A percentile compares a stretch with the other conserved stretches of the same genome.
These are phyloP conservation scores for Orbicella faveolata DNA, from an alignment of 64 coral and sea anemone species.

Conservation along the genomic window DNA sequence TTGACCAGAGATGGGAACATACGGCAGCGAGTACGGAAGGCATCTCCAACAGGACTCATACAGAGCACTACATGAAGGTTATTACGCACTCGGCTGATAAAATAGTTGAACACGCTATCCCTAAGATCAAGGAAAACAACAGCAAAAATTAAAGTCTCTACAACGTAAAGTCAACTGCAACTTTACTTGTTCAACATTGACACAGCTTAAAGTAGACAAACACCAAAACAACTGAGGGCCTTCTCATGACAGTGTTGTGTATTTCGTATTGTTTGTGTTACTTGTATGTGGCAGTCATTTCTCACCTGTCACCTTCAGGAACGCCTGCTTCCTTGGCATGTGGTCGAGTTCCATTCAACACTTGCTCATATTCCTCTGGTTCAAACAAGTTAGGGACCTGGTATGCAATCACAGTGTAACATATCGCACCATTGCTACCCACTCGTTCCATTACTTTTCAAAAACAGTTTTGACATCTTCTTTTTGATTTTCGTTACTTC, in stretches of 20 bases:
- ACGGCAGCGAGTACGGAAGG: conserved; percentile 91
- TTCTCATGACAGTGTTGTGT: too few relatives aligned
- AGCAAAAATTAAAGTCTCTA: neutral
- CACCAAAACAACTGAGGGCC: too few relatives aligned
- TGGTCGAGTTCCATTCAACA: conserved; percentile 91
- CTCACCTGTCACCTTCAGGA: conserved; percentile 86
- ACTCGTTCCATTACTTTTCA: neutral
- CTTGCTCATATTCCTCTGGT: conserved; percentile 96
- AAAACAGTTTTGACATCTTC: neutral
- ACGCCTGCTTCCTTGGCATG: conserved; percentile 93
- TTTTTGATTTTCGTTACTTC: too few relatives aligned
- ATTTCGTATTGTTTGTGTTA: too few relatives aligned
- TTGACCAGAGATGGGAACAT: conserved; percentile 98
- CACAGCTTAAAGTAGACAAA: too few relatives aligned
- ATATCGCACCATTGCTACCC: neutral
- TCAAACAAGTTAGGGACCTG: conserved; percentile 98
- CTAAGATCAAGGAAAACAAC: conserved; percentile 23
- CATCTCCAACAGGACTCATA: conserved; percentile 98
- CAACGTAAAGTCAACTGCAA: neutral
- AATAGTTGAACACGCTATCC: conserved; percentile 89
- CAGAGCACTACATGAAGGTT: conserved; percentile 98
- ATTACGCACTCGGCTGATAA: conserved; percentile 92
- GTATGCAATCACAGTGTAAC: neutral
- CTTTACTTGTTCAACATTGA: too few relatives aligned
- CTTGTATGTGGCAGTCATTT: too few relatives aligned